phyloP scores from a whole-genome alignment of 2,888 invertebrate species.

The Ctena decussata region DNA sequence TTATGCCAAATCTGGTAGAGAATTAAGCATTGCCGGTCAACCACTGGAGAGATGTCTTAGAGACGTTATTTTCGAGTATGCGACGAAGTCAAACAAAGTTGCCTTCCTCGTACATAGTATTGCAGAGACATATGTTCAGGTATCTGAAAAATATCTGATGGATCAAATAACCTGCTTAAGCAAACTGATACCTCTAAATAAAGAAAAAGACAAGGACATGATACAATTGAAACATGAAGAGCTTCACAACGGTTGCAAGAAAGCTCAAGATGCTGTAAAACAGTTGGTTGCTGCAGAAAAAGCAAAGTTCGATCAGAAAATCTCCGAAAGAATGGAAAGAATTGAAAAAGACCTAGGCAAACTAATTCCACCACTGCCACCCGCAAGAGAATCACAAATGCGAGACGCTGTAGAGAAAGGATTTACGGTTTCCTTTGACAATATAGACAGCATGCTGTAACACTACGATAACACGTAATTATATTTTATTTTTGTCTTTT shows the following conservation, averaged over 20 bases:
- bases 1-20: not conserved
- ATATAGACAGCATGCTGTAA: too few species aligned
- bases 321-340: not conserved
- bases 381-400: not conserved
- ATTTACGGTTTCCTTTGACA: too few species aligned
- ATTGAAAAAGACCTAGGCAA: not conserved
- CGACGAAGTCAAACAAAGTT: not conserved
- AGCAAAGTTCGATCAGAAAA: not conserved
- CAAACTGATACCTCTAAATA: not conserved
- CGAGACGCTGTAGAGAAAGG: not conserved
- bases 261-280: not conserved
- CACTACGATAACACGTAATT: too few species aligned
- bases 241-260: not conserved
- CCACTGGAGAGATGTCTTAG: not conserved
- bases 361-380: not conserved
- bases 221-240: not conserved
- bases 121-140: not conserved
- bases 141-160: not conserved
- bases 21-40: too few species aligned
- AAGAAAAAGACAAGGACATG: not conserved
- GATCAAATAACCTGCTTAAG: not conserved
- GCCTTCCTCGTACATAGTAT: not conserved
- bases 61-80: constrained; percentile 9
- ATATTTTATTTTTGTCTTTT: too few species aligned
- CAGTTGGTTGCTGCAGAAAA: not conserved